A percentile compares a stretch with the other conserved stretches of the same genome.
These are phyloP conservation scores for Arctia plantaginis DNA, from an alignment of 2,888 invertebrate genomes.

Conservation along the genomic window DNA sequence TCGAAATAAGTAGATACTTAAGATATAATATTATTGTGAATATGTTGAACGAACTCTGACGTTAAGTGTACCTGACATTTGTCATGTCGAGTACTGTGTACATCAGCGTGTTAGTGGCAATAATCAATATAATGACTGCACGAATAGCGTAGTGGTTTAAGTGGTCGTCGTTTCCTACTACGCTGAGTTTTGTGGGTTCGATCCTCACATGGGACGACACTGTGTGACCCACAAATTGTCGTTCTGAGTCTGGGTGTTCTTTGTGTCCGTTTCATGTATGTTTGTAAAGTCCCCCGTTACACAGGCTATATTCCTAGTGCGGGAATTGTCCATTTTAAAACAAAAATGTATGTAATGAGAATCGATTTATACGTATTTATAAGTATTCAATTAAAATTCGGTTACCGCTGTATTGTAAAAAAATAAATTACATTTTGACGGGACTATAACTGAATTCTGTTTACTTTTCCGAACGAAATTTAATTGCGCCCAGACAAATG, in stretches of 20 bases:
- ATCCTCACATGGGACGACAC: too few relatives aligned
- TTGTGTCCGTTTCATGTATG: too few relatives aligned
- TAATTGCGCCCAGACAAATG: constrained; percentile 24
- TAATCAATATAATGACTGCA: constrained; percentile 6
- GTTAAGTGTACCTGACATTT: neutral
- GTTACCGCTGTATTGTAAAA: constrained; percentile 52
- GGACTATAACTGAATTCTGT: constrained; percentile 55
- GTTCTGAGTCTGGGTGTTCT: too few relatives aligned
- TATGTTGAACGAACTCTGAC: neutral
- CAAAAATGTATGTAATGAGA: neutral
- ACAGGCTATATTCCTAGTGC: too few relatives aligned
- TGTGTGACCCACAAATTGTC: too few relatives aligned
- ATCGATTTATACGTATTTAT: constrained; percentile 26
- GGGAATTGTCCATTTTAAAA: too few relatives aligned
- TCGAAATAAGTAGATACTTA: neutral
- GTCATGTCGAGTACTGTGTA: neutral
- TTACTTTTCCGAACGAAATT: constrained; percentile 50
- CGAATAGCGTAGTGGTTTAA: too few relatives aligned
- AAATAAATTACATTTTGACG: constrained; percentile 60
- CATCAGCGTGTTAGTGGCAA: neutral
- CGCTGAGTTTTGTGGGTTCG: too few relatives aligned
- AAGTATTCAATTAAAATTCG: constrained; percentile 49
- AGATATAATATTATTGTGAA: neutral
- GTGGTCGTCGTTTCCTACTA: too few relatives aligned
- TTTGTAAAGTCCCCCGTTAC: too few relatives aligned